Evolutionary conservation across 2,797 vertebrate genomes (phyloP).

Genomic region (Diceros bicornis): DNA sequence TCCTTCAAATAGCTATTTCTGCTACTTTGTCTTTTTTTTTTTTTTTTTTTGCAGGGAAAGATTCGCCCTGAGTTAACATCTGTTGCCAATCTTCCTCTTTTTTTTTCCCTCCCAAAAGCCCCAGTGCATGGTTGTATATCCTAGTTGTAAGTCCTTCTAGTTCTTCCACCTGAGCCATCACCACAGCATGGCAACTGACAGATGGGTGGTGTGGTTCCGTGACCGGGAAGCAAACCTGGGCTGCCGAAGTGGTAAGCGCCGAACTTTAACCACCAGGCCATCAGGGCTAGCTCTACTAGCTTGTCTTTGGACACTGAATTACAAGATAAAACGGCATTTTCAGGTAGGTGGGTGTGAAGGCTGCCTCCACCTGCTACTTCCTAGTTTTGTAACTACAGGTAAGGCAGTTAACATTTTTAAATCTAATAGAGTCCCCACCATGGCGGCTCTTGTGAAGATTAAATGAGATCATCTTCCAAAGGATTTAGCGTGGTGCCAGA

Average conservation of each 20-base stretch:
- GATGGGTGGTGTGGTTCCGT: no score
- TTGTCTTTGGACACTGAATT: conserved; percentile 12
- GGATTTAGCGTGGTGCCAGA: not conserved
- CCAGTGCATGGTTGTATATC: no score
- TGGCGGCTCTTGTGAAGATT: not conserved
- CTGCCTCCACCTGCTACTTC: not conserved
- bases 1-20: not conserved
- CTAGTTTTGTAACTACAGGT: not conserved
- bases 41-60: no score
- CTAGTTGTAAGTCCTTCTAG: no score
- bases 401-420: not conserved
- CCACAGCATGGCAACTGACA: no score
- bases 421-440: not conserved
- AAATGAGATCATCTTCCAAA: not conserved
- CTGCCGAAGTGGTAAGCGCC: no score
- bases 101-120: no score
- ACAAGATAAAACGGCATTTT: not conserved
- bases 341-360: not conserved
- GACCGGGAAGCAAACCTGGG: no score
- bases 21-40: not conserved
- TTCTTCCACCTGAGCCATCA: no score
- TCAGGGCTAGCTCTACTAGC: not conserved
- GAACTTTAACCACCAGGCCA: no score
- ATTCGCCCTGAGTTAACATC: no score
- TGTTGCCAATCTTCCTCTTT: no score